Conservation (phyloP, 2,888 invertebrate genomes). For the Spodoptera exigua region DNA sequence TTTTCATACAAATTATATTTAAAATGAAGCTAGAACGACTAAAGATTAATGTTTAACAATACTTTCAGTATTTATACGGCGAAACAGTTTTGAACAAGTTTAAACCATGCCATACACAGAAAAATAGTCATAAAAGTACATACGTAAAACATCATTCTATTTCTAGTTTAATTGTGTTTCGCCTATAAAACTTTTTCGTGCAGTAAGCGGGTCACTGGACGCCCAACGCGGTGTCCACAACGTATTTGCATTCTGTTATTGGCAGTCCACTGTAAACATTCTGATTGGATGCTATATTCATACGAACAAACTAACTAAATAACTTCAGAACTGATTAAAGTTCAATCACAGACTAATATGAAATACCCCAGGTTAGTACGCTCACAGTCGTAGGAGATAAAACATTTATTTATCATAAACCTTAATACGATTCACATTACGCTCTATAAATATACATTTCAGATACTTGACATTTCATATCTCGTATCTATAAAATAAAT, state of each 20-base stretch:
- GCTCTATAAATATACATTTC: conserved; percentile 38
- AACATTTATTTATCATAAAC: conserved; percentile 13
- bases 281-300: conserved; percentile 80
- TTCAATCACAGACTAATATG: conserved; percentile 14
- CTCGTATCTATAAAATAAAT: conserved; percentile 58
- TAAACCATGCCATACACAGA: conserved; percentile 4
- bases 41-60: too few species aligned
- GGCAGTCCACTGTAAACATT: conserved; percentile 82
- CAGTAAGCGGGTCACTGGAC: conserved; percentile 52
- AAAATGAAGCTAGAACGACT: too few species aligned
- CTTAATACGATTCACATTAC: conserved; percentile 38
- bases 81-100: too few species aligned
- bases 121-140: conserved; percentile 31
- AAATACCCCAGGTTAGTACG: conserved; percentile 18
- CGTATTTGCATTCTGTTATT: conserved; percentile 87
- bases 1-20: too few species aligned
- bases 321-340: conserved; percentile 24
- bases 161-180: conserved; percentile 40
- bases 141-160: conserved; percentile 39
- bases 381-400: conserved; percentile 7
- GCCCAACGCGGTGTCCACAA: conserved; percentile 70
- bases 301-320: conserved; percentile 54
- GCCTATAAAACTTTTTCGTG: conserved; percentile 57
- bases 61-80: too few species aligned
- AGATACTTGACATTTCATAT: conserved; percentile 54